These are phyloP conservation scores for Brachionus koreanus DNA, from an alignment of 1,140 invertebrate genomes.

Conservation along the genomic window DNA sequence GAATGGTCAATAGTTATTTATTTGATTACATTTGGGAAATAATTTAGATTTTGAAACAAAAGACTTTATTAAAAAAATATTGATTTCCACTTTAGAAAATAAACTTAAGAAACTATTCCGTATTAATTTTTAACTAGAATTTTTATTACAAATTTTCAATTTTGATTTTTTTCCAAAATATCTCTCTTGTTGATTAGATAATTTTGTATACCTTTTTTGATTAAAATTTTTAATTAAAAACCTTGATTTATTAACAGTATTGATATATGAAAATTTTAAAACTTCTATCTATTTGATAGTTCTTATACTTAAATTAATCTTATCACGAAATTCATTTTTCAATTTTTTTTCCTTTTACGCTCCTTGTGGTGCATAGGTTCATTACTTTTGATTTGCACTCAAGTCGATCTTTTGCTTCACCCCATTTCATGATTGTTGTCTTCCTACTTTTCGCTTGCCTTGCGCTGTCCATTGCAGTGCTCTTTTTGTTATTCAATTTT, in stretches of 20 bases:
- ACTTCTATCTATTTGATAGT: neutral
- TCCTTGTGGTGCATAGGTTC: too few species aligned
- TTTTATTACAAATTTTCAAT: neutral
- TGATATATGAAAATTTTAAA: neutral
- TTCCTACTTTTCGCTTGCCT: too few species aligned
- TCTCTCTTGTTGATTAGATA: conserved; percentile 12
- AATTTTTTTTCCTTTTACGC: too few species aligned
- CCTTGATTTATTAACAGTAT: neutral
- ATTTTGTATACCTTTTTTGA: neutral
- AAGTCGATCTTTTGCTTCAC: too few species aligned
- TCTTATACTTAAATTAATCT: neutral
- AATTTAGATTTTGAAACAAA: neutral
- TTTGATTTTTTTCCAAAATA: neutral
- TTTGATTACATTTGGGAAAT: neutral
- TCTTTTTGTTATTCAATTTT: too few species aligned
- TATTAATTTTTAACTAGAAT: neutral
- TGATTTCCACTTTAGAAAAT: neutral
- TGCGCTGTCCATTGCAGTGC: too few species aligned
- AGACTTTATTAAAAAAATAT: conserved; percentile 35
- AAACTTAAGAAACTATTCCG: neutral
- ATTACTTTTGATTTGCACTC: too few species aligned
- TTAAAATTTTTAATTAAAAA: neutral
- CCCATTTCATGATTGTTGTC: too few species aligned
- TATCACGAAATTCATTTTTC: too few species aligned
- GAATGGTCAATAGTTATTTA: neutral